Evolutionary conservation across 2,888 invertebrate genomes (phyloP), one percentile per base, ranked within the genome.

Genomic region (Zele albiditarsus): DNA sequence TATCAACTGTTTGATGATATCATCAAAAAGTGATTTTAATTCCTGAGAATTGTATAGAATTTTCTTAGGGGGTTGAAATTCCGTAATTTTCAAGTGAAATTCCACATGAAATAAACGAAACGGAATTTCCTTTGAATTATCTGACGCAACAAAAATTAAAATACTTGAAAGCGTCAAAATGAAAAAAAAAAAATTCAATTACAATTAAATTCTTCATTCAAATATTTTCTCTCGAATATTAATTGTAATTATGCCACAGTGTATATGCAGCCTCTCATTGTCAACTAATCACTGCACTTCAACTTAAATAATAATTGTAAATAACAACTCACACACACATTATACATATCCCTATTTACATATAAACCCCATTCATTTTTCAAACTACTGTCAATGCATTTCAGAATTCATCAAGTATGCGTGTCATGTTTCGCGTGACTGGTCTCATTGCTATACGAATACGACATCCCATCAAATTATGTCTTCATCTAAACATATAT

Each of bases 391-490:
- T 53, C 53, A 53, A 53, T 53, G n/a, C 20, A 0, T n/a, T 20
- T 2, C 20, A 20, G 53, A 46, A 1, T n/a, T 20, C 53, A 53
- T 53, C 53, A 53, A 20, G 23, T 53, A 53, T 53, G 53, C 53
- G 6, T 53, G 23, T 53, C 53, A 53, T 53, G 53, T 53, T 53
- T 53, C 20, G 20, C 53, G 53, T 53, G 53, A 53, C 53, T 53
- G 53, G 53, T 53, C 20, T 53, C 53, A 53, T 53, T 20, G 53
- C 20, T 23, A n/a, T n/a, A 53, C 53, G 20, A 20, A 53, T n/a
- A 8, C 20, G 20, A 53, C 53, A 20, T 4, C 53, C 53, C 53
- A 77, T 73, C 77, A 75, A 79, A 81, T 81, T 78, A 77, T 76
- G 78, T 77, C 78, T 77, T 79, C 74, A 75, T 78, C 74, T 53